Evolutionary conservation across 2,113 vertebrate genomes (phyloP), one percentile per base, ranked within the genome.

Genomic region (Hylia prasina): DNA sequence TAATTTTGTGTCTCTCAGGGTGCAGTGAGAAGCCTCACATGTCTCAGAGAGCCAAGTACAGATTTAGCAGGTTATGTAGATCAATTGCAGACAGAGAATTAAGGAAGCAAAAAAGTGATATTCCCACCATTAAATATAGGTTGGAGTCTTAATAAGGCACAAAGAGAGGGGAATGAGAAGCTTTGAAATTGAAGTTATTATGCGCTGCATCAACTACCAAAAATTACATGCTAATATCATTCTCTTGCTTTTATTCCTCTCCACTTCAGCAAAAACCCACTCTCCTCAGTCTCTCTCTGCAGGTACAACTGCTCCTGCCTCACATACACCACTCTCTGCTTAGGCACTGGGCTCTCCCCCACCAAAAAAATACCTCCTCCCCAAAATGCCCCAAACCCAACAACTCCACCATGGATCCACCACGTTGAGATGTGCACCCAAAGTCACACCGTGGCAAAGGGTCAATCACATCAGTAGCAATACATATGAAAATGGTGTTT

Each of bases 111-210:
- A 80, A 80, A 89, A 71, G 44, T 58, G 35, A 83, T 78, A 75
- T 68, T 90, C 42, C 24, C 65, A 78, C 47, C 69, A 87, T 84
- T 96, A 91, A 91, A 91, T 56, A 89, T 2, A 89, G 20, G 65
- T 72, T 60, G 61, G 73, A 94, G 77, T 30, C 69, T 89, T 81
- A 94, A 91, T 87, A 93, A 92, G 53, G 40, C 77, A 84, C 64
- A 57, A 94, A 97, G 63, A 42, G 71, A 78, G 51, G 44, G 44
- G 73, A 95, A 92, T 16, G 14, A 89, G 81, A 56, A 94, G 80
- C 80, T 91, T 94, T 94, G 82, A 87, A 93, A 96, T 42, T 22
- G 79, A 78, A 89, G 80, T 86, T 63, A 58, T 90, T 86, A 92
- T 51, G 58, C 0, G 0, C 64, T 66, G 53, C 42, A 86, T 58